These are phyloP conservation scores for Sciurus vulgaris DNA, from an alignment of 2,797 vertebrate genomes.

Conservation along the genomic window DNA sequence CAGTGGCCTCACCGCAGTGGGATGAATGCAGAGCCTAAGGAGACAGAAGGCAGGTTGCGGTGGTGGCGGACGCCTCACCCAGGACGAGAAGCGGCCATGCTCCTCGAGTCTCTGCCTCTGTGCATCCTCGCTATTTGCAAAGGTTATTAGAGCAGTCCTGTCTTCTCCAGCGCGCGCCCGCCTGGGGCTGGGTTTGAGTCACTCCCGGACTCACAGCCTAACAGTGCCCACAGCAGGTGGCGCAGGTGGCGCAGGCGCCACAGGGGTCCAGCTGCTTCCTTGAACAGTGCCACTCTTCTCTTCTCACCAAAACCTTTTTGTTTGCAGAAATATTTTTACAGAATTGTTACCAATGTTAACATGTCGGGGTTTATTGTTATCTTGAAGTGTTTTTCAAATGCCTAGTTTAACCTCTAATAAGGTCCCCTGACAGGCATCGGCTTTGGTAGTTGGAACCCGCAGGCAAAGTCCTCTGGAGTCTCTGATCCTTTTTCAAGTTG, in stretches of 20 bases:
- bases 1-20: too few species aligned
- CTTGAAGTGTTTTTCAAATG: not conserved
- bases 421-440: not conserved
- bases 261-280: accelerated
- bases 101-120: too few species aligned
- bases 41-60: not conserved
- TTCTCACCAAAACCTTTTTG: not conserved
- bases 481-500: not conserved
- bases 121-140: too few species aligned
- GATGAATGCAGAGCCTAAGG: accelerated
- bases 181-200: too few species aligned
- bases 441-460: not conserved
- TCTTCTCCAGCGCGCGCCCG: too few species aligned
- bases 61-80: too few species aligned
- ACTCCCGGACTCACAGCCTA: too few species aligned
- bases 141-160: too few species aligned
- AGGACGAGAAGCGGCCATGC: too few species aligned
- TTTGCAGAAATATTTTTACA: not conserved
- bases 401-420: not conserved
- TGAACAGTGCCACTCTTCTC: not conserved
- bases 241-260: accelerated
- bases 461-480: not conserved
- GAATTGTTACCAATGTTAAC: not conserved
- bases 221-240: accelerated
- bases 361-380: not conserved